Base-by-base conservation (phyloP, 2,797 vertebrate species). In the Serranus cabrilla region DNA sequence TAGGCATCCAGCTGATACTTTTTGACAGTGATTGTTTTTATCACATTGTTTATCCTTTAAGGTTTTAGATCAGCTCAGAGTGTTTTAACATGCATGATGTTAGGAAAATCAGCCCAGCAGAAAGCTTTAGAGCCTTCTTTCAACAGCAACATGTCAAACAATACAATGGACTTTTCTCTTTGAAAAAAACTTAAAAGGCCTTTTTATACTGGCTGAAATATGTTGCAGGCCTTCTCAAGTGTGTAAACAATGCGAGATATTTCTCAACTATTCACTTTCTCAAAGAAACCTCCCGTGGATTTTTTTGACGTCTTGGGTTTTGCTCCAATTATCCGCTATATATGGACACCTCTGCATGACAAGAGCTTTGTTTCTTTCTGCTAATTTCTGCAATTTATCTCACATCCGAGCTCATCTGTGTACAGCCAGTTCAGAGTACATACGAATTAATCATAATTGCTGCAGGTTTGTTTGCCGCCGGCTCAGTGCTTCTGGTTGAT, bases 301-400 rank as follows among this genome's bases (percentile, higher is more conserved):
- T 78, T 27, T n/a, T 69, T 66, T 58, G 61, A 75, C 80, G 45
- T 66, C n/a, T 59, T 20, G 1, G 54, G 18, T 69, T 81, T 84
- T 66, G 39, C 82, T 81, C 79, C 85, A 90, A 80, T 91, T 87
- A 88, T 57, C 78, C 40, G 20, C 61, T 40, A 4, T 37, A 23
- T 71, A 50, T 73, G 74, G 76, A 85, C 62, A 12, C 60, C 17
- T 46, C 25, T 40, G 10, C 3, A 0, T 62, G 56, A 71, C 54
- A 13, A 61, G 51, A 72, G 69, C 23, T 43, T 76, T 54, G 47
- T 27, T 74, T 50, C 63, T 49, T 16, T 70, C 47, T 57, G 23
- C 65, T 74, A 73, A 79, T 81, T 76, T 85, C n/a, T 60, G 11
- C 51, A 63, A 58, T 77, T 80, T 45, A 64, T 27, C 40, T 66